Base-by-base conservation (phyloP, 2,888 invertebrate genomes). In the Flexamia atlantica region DNA sequence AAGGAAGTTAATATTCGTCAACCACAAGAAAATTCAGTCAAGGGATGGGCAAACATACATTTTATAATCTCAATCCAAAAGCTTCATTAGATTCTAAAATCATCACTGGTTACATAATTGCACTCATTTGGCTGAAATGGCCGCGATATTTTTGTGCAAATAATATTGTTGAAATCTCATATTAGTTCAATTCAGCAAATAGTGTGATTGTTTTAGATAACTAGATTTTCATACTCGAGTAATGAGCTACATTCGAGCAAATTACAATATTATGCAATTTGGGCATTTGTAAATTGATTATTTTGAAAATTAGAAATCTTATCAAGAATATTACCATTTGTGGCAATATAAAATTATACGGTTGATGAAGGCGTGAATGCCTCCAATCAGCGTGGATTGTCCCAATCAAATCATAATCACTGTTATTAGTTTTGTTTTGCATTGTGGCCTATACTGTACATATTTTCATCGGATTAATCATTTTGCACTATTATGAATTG, bases 361-460 rank as follows among this genome's bases (percentile, higher is more conserved):
- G n/a, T 4, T 40, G 40, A 72, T 72, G 40, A 40, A 40, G 20
- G 36, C 40, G 36, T 40, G 72, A 42, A 40, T n/a, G 12, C 12
- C 23, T 14, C 40, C 72, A 72, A 72, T 72, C 72, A 72, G 32
- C 14, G 36, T 0, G n/a, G 40, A 20, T 72, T 72, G 72, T 72
- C 23, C 4, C 20, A 4, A 42, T 40, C 7, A 36, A 36, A 40
- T 36, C 23, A 20, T 14, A 30, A 68, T 68, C 7, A 36, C 12
- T 72, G 36, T 72, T 40, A 72, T 72, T 72, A 72, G 40, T 68
- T 68, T 32, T 12, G 68, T 72, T 72, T 72, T 72, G 72, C 30
- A 12, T 30, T 64, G n/a, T 9, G 12, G 28, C 2, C 64, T 23
- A 23, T 53, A 17, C 17, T 50, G n/a, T n/a, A 4, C 50, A 40